These are phyloP conservation scores for Leptinotarsa rubiginosa DNA, from an alignment of 2,888 invertebrate species.

Conservation along the genomic window DNA sequence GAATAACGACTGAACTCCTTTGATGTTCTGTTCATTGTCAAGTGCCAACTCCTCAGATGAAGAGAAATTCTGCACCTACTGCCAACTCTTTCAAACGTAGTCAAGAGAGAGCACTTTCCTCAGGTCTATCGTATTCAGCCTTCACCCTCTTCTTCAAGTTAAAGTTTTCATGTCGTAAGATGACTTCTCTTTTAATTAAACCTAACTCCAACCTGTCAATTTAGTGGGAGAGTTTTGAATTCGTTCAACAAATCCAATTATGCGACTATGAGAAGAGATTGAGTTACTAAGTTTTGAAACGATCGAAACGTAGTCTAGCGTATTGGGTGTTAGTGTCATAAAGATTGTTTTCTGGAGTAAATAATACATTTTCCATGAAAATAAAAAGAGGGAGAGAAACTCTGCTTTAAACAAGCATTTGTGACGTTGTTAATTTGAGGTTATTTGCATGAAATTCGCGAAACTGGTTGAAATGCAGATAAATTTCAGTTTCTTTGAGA, in stretches of 20 bases:
- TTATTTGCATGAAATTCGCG: no score
- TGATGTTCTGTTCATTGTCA: background rate
- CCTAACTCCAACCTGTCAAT: background rate
- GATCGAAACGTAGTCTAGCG: background rate
- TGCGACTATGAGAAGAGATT: background rate
- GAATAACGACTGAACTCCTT: background rate
- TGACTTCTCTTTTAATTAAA: slow-evolving; percentile 6
- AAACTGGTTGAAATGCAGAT: no score
- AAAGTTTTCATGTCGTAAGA: background rate
- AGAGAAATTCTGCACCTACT: background rate
- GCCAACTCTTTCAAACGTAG: background rate
- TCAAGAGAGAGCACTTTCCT: background rate
- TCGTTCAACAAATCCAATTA: slow-evolving; percentile 7
- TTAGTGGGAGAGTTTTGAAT: background rate
- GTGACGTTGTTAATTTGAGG: no score
- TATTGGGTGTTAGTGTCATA: background rate
- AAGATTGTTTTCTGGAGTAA: background rate
- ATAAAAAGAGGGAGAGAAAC: no score
- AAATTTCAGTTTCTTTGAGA: no score
- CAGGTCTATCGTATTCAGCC: background rate
- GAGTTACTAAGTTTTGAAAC: background rate
- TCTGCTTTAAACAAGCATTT: no score
- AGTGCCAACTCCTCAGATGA: background rate
- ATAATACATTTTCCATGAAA: no score
- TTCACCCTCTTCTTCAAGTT: background rate